Evolutionary conservation across 2,113 vertebrate genomes (phyloP), one percentile per base, ranked within the genome.

Genomic region (Ploceus nigricollis): DNA sequence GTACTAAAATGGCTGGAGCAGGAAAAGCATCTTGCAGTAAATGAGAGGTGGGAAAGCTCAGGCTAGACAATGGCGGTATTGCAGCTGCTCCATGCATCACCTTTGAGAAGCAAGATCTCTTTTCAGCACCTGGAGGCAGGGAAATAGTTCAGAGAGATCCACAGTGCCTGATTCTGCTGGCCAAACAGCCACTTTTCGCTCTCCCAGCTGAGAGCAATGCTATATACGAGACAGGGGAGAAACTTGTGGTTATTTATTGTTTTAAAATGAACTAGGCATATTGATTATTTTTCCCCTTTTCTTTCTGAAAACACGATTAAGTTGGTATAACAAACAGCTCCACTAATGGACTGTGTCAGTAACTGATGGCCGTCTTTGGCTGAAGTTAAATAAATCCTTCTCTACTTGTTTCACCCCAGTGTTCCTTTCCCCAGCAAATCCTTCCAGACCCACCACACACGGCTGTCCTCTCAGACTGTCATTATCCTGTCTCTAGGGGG

Each of bases 221-320:
- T 45, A 45, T 14, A 57, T 27, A 85, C 2, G 0, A 95, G 71
- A 48, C 44, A 82, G 51, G 54, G 76, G 58, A 88, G 33, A 90
- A 30, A 69, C 50, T 47, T 77, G 50, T 51, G 45, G 58, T 95
- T 94, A 94, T 93, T 94, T 90, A 93, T 93, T 9, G 5, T 58
- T 95, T 90, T 89, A 28, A 92, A 94, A 95, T 89, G 47, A 95
- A 95, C 95, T 63, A 42, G 44, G 68, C 51, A 66, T 94, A 95
- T 96, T 95, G 90, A 97, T 97, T 96, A 77, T 81, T 95, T 95
- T 86, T 13, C 33, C 22, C 48, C 53, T 54, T 78, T 91, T 95
- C 79, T 87, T 87, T 92, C 92, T 88, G 71, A 94, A 94, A 92
- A 61, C 50, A 45, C 21, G 0, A 54, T 94, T 97, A 92, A 77